Base-by-base conservation (phyloP, 1,140 invertebrate species). In the Drosophila biarmipes region DNA sequence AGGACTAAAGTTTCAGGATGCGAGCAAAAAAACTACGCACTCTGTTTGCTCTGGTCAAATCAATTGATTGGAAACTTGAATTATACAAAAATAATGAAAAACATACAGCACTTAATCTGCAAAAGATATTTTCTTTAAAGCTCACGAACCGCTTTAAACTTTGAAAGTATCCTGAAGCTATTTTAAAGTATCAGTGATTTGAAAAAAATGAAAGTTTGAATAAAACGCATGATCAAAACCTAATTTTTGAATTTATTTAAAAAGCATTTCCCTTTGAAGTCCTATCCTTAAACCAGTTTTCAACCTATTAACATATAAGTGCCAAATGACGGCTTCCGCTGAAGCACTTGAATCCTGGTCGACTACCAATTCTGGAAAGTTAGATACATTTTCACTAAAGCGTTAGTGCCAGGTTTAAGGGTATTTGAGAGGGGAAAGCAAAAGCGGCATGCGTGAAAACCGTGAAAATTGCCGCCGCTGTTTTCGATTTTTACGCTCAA, bases 401-500 rank as follows among this genome's bases (percentile, higher is more conserved):
- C 29, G 29, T 27, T 21, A 48, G 46, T 66, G 55, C 56, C 62
- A 62, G 6, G 11, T 12, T n/a, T n/a, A 37, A 76, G 62, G 14
- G 61, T 49, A 76, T 74, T 69, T 15, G 49, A 19, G 54, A 73
- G 66, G 43, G 80, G 51, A 71, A 75, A 71, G 69, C 45, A 81
- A 82, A 81, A 78, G 59, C 81, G 81, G 71, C 74, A 75, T 71
- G 74, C 69, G 57, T 71, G 61, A 74, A 86, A 85, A 85, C 86
- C 82, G 81, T 81, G 78, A 85, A 85, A 85, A 85, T 78, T 85
- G 68, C 62, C 68, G 80, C 48, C 57, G 62, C 42, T 78, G 84
- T 81, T 69, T 78, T 86, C 82, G 82, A 82, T 82, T 87, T 82
- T 87, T 87, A 78, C 66, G 72, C 78, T 87, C 82, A 87, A 87